Percentiles rank a stretch among this genome's conserved stretches.
Conservation (phyloP, 2,113 vertebrate genomes). For the Herpailurus yagouaroundi region DNA sequence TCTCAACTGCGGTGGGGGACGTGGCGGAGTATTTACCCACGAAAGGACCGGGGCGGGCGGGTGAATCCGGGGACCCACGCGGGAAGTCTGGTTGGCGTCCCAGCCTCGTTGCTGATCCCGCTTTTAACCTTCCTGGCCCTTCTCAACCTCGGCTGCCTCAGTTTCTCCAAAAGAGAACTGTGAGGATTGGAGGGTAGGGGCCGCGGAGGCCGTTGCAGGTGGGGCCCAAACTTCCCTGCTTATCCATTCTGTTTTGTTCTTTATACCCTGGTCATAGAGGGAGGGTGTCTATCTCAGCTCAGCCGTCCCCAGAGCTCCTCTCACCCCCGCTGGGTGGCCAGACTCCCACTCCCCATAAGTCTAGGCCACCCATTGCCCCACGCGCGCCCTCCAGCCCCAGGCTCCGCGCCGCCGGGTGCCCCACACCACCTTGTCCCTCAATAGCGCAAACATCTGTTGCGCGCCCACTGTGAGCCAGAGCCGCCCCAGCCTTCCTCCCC, state of each 20-base stretch:
- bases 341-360: background rate
- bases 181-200: background rate
- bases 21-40: background rate
- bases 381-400: background rate
- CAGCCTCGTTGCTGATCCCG: background rate
- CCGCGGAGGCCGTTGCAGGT: background rate
- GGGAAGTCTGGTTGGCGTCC: background rate
- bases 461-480: constrained; percentile 11
- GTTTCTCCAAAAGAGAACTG: constrained; percentile 25
- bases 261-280: background rate
- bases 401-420: background rate
- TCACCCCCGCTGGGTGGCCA: background rate
- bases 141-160: background rate
- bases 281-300: background rate
- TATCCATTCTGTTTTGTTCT: background rate
- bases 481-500: background rate
- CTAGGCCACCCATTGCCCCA: background rate
- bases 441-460: constrained; percentile 71
- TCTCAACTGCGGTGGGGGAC: background rate
- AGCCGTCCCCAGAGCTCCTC: background rate
- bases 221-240: background rate
- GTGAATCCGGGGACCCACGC: background rate
- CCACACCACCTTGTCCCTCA: background rate
- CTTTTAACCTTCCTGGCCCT: background rate
- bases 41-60: background rate